Percentiles rank a stretch among this genome's conserved stretches.
phyloP scores from a whole-genome alignment of 2,113 vertebrate species.

The Chelonoidis abingdonii region DNA sequence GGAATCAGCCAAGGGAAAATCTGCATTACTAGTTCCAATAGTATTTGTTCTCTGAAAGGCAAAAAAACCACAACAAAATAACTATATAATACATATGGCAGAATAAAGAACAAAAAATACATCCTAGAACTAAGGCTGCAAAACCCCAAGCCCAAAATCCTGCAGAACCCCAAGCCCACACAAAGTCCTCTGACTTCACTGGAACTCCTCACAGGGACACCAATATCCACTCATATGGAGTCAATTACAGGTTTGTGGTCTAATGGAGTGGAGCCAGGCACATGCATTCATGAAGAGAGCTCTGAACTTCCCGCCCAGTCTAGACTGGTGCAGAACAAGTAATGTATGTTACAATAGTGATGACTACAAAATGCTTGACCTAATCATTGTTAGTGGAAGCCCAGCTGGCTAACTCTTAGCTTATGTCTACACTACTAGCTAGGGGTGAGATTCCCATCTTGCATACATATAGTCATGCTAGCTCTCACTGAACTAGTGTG shows the following conservation, averaged over 20 bases:
- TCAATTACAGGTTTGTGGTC: background rate
- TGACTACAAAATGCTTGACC: background rate
- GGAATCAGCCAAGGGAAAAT: constrained; percentile 78
- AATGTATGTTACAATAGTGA: background rate
- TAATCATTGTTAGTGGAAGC: background rate
- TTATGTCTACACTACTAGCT: background rate
- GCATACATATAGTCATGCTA: background rate
- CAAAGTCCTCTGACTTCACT: background rate
- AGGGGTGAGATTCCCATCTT: background rate
- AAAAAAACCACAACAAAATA: background rate
- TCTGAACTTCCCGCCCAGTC: background rate
- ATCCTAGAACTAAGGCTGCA: background rate
- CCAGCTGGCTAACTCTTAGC: background rate
- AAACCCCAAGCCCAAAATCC: background rate
- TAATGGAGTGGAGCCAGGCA: background rate
- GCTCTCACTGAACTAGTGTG: background rate
- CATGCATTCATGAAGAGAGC: background rate
- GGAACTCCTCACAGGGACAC: background rate
- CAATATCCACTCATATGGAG: background rate
- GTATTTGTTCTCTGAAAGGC: constrained; percentile 83
- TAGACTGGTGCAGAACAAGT: background rate
- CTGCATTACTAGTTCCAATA: constrained; percentile 87
- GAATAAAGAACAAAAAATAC: background rate
- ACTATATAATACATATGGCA: background rate
- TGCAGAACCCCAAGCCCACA: background rate